Percentiles rank a stretch among this genome's conserved stretches.
Conservation (phyloP, 2,888 invertebrate species). For the Himalopsyche tibetana region DNA sequence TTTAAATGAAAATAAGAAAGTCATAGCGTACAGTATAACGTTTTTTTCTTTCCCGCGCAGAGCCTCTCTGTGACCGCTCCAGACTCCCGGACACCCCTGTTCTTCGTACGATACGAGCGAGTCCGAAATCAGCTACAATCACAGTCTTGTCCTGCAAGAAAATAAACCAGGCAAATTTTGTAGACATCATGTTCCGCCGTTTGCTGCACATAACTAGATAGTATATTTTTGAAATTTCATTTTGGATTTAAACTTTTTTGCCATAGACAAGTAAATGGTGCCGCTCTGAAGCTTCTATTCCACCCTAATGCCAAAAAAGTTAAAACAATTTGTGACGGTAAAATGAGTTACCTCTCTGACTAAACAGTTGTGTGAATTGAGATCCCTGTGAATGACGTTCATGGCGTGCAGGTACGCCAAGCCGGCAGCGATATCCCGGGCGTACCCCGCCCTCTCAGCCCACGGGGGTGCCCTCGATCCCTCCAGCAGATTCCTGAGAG, state of each 20-base stretch:
- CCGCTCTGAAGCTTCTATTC: too few species aligned
- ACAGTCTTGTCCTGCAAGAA: slow-evolving; percentile 88
- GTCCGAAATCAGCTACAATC: slow-evolving; percentile 96
- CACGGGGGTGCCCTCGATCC: slow-evolving; percentile 83
- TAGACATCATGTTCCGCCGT: too few species aligned
- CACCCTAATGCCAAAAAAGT: too few species aligned
- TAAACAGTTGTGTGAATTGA: slow-evolving; percentile 96
- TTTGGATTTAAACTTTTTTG: too few species aligned
- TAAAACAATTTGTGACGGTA: not conserved
- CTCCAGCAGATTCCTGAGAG: slow-evolving; percentile 89
- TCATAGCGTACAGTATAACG: slow-evolving; percentile 84
- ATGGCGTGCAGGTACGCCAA: slow-evolving; percentile 96
- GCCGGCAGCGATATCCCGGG: slow-evolving; percentile 94
- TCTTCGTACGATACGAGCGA: slow-evolving; percentile 87
- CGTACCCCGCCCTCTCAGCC: slow-evolving; percentile 88
- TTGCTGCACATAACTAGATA: too few species aligned
- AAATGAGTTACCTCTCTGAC: slow-evolving; percentile 82
- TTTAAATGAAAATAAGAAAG: too few species aligned
- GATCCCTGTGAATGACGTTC: slow-evolving; percentile 96
- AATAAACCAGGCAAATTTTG: slow-evolving; percentile 48
- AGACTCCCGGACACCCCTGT: slow-evolving; percentile 72
- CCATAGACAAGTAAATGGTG: too few species aligned
- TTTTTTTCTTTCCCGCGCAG: slow-evolving; percentile 85
- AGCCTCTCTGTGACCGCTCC: slow-evolving; percentile 68
- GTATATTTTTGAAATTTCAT: too few species aligned